Base-by-base conservation (phyloP, 2,797 vertebrate species). In the Neostethus bicornis region DNA sequence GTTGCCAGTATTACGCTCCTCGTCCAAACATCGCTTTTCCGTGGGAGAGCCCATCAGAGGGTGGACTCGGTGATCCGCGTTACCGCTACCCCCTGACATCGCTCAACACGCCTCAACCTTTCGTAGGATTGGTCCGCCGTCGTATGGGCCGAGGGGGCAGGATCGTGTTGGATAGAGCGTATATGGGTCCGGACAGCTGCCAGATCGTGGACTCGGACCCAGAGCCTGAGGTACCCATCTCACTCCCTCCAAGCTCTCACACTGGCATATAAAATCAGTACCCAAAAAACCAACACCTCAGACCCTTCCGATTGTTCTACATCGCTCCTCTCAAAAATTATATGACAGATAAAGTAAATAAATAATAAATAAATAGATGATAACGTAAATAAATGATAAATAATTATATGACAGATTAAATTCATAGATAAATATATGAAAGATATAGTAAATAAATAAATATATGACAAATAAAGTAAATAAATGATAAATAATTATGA, bases 201-300 rank as follows among this genome's bases (percentile, higher is more conserved):
- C 93, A 89, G 86, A 93, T 89, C 71, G 91, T 95, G 89, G 94
- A 96, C 88, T 93, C 92, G 51, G 93, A 95, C 88, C 84, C 65
- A 44, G 89, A 94, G 86, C 91, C 92, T 50, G 90, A 92, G 80
- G 88, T 91, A 16, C 91, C 92, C 75, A 84, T 92, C 51, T 74
- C 81, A 7, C 61, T 79, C 43, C 76, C 90, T 74, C 65, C 89
- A 87, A 91, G 89, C 90, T 92, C 84, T 69, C 84, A 79, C 48
- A 83, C 90, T 65, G 80, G 83, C 67, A 78, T 76, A 75, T 91
- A 91, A 88, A 92, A 88, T 92, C 93, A 95, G 94, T 96, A 96
- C 96, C 95, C 96, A 96, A 95, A 93, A 96, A 93, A 94, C 89
- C n/a, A n/a, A n/a, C n/a, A n/a, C n/a, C n/a, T n/a, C n/a, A n/a